Evolutionary conservation across 2,888 invertebrate genomes (phyloP), one percentile per base, ranked within the genome.

Genomic region (Apamea monoglypha): DNA sequence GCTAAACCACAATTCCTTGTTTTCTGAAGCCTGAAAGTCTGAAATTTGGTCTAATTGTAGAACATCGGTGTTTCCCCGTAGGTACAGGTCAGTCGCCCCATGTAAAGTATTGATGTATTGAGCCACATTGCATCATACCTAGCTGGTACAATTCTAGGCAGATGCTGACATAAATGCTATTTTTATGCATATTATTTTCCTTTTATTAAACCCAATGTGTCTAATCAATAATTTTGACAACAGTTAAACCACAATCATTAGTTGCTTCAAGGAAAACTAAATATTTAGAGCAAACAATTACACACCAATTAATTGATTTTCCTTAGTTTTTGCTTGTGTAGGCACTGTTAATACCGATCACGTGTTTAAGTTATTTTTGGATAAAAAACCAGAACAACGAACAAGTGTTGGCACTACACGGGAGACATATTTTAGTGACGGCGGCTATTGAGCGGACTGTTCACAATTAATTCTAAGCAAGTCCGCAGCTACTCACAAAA

Each of bases 381-480:
- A 56, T 59, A 4, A 32, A 36, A 64, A 16, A 16, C 16, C 0
- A 12, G 16, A 64, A 71, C 10, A 69, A n/a, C 36, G 66, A 67
- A 21, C 59, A 81, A 88, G 82, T 81, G 85, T 81, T 87, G 74
- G 69, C 81, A 72, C 67, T 74, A 50, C 68, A 68, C 68, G 53
- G 70, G 80, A 88, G 86, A 86, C 73, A 86, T 86, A 88, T 80
- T 76, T 75, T 64, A 83, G 83, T 80, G 82, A 76, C 74, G 85
- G 63, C 67, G 77, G 76, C 77, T 64, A 84, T 90, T 88, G 89
- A 76, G 85, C 82, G 88, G 83, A 84, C 82, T 78, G 85, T 87
- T 91, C 88, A 93, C 94, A 95, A 96, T 96, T 95, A 95, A 96
- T 96, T 96, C 96, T 94, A 94, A 94, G 91, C 95, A 93, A 94